phyloP scores from a whole-genome alignment of 2,797 vertebrate species.

The Danio jaintianensis region DNA sequence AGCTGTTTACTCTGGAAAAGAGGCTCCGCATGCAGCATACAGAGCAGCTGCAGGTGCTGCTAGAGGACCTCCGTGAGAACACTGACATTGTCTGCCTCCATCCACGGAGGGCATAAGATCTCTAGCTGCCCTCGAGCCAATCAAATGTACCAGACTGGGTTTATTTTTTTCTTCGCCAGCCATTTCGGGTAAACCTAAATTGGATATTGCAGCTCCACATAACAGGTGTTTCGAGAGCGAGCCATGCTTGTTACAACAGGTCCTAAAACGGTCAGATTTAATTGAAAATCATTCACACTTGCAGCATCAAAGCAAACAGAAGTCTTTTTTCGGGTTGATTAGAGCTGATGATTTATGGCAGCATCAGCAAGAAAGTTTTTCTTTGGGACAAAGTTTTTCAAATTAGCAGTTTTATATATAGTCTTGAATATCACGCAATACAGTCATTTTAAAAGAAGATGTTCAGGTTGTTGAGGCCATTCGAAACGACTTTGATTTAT shows the following conservation, averaged over 20 bases:
- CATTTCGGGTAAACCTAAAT: constrained; percentile 23
- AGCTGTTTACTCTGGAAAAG: constrained; percentile 49
- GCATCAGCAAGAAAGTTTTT: background rate
- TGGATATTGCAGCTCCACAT: background rate
- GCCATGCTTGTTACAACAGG: background rate
- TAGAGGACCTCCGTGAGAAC: constrained; percentile 35
- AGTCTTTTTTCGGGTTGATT: background rate
- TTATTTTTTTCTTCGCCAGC: constrained; percentile 23
- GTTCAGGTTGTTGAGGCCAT: too few species aligned
- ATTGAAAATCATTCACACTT: background rate
- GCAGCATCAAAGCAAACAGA: background rate
- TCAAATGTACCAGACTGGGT: background rate
- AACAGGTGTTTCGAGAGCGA: constrained; percentile 25
- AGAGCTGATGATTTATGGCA: background rate
- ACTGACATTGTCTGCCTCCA: constrained; percentile 3
- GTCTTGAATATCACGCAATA: background rate
- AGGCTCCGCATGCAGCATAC: constrained; percentile 13
- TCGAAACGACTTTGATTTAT: background rate
- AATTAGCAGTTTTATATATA: too few species aligned
- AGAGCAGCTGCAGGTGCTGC: constrained; percentile 51
- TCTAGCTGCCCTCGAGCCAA: background rate
- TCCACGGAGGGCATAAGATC: background rate
- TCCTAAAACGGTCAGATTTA: constrained; percentile 5
- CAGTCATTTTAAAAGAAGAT: too few species aligned
- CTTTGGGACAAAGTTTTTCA: background rate